A percentile compares a stretch with the other conserved stretches of the same genome.
phyloP scores from a whole-genome alignment of 2,113 vertebrate genomes.

The Lichenostomus cassidix region DNA sequence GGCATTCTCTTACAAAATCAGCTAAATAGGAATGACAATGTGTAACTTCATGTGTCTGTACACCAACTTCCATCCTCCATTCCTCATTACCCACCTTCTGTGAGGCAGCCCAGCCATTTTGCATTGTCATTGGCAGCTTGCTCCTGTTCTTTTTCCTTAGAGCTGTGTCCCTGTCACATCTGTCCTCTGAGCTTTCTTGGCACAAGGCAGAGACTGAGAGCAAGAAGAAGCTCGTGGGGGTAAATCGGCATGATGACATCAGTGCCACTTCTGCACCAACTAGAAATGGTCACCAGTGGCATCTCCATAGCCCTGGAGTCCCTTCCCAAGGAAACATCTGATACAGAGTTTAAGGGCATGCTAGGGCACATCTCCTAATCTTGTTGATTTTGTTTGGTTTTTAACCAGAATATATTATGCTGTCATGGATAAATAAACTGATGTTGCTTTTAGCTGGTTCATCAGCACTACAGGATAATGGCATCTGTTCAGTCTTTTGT shows the following conservation, averaged over 20 bases:
- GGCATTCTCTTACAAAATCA: background rate
- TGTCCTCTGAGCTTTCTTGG: background rate
- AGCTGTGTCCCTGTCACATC: background rate
- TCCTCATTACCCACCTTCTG: background rate
- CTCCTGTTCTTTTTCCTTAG: background rate
- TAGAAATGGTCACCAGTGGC: background rate
- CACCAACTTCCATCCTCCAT: background rate
- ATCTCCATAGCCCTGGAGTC: fast-evolving
- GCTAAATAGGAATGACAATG: background rate
- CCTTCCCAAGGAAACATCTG: background rate
- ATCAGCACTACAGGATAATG: background rate
- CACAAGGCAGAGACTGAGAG: background rate
- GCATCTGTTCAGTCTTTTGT: constrained; percentile 24
- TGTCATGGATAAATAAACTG: background rate
- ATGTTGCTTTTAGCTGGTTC: constrained; percentile 42
- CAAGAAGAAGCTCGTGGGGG: background rate
- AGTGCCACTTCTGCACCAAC: background rate
- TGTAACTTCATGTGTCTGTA: background rate
- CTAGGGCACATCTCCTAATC: background rate
- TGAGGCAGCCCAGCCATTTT: background rate
- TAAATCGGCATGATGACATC: too few species aligned
- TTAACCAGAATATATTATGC: background rate
- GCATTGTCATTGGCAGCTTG: background rate
- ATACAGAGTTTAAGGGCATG: background rate
- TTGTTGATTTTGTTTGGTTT: background rate